These are phyloP conservation scores for Adineta ricciae DNA, from an alignment of 2,888 invertebrate genomes.

Conservation along the genomic window DNA sequence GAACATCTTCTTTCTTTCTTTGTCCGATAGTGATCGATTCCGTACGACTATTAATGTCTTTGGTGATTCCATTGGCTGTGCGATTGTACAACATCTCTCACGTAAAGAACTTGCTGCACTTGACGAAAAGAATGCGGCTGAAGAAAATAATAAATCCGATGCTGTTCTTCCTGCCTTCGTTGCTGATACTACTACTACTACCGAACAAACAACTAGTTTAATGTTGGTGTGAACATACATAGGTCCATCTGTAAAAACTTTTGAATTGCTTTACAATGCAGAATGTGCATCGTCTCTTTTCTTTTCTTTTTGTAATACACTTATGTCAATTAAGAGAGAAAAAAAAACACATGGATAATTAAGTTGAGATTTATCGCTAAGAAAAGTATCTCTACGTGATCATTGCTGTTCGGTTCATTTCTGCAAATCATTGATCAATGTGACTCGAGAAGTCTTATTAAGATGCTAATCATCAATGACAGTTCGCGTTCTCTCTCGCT, in stretches of 20 bases:
- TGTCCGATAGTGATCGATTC: conserved; percentile 55
- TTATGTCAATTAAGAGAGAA: neutral
- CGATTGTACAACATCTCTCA: conserved; percentile 68
- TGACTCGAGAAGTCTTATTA: neutral
- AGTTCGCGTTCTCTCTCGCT: neutral
- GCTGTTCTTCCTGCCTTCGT: too few species aligned
- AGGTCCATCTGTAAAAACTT: too few species aligned
- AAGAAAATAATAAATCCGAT: neutral
- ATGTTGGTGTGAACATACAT: too few species aligned
- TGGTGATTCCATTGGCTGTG: conserved; percentile 85
- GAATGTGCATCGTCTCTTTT: too few species aligned
- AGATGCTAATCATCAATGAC: neutral
- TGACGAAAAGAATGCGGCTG: conserved; percentile 11
- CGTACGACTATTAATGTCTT: conserved; percentile 74
- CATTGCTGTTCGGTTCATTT: neutral
- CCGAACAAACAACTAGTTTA: too few species aligned
- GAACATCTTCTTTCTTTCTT: too few species aligned
- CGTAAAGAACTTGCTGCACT: conserved; percentile 25
- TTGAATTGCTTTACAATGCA: too few species aligned
- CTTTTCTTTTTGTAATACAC: neutral
- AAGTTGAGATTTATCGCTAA: too few species aligned
- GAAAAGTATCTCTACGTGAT: neutral
- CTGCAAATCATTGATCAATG: neutral
- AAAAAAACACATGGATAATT: too few species aligned
- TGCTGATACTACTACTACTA: too few species aligned